phyloP scores from a whole-genome alignment of 2,888 invertebrate species.

The Tuberolachnus salignus region DNA sequence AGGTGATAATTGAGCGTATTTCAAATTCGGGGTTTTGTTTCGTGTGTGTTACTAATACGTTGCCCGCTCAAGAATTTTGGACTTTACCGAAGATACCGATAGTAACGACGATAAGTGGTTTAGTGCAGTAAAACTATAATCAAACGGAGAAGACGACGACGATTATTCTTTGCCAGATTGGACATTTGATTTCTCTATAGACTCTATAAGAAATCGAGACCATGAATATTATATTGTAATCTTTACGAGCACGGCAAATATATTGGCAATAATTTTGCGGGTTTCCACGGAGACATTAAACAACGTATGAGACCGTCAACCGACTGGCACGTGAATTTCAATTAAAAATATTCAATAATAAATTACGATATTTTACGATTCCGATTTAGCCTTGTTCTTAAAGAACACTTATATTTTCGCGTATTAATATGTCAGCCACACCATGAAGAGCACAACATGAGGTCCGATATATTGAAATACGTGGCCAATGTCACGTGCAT shows the following conservation, averaged over 20 bases:
- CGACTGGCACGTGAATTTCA: slow-evolving; percentile 82
- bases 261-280: slow-evolving; percentile 85
- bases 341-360: slow-evolving; percentile 49
- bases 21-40: slow-evolving; percentile 19
- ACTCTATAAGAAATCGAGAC: slow-evolving; percentile 53
- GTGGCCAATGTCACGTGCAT: slow-evolving; percentile 85
- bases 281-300: slow-evolving; percentile 80
- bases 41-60: neutral
- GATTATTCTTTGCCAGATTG: slow-evolving; percentile 53
- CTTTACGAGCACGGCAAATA: slow-evolving; percentile 63
- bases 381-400: slow-evolving; percentile 86
- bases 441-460: slow-evolving; percentile 87
- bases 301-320: slow-evolving; percentile 79
- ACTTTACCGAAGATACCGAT: slow-evolving; percentile 67
- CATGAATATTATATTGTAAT: too few relatives aligned
- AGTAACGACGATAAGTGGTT: slow-evolving; percentile 66
- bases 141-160: slow-evolving; percentile 55
- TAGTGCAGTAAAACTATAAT: slow-evolving; percentile 63
- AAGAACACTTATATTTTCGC: slow-evolving; percentile 93
- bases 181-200: slow-evolving; percentile 56
- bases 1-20: too few relatives aligned
- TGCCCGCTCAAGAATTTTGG: slow-evolving; percentile 83
- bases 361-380: slow-evolving; percentile 19
- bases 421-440: slow-evolving; percentile 93
- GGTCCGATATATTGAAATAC: slow-evolving; percentile 85